Evolutionary conservation across 37 sponge, comb jelly and placozoan species (phyloP).

Genomic region (Tethya wilhelma): DNA sequence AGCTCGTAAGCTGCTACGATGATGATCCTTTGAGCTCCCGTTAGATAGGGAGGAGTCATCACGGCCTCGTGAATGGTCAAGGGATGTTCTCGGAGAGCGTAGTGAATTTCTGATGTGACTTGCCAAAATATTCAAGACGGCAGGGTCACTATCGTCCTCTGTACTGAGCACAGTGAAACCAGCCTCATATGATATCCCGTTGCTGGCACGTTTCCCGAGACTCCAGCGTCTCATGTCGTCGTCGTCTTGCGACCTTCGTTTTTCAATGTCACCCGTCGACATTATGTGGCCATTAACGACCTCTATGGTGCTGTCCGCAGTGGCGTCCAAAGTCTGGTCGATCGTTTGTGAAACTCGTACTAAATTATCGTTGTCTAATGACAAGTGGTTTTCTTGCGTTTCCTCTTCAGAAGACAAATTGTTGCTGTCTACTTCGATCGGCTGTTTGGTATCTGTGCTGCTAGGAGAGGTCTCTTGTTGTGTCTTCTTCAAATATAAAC

Average conservation of each 20-base stretch:
- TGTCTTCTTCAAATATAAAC: too few species aligned
- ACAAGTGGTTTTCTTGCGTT: slow-evolving; percentile 6
- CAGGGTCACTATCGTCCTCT: slow-evolving; percentile 11
- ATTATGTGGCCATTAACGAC: not conserved
- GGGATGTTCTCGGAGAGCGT: not conserved
- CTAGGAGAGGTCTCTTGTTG: too few species aligned
- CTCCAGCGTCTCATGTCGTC: not conserved
- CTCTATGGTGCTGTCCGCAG: too few species aligned
- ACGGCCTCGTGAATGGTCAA: not conserved
- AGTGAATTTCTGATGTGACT: not conserved
- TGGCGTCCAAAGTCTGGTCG: too few species aligned
- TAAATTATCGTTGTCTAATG: too few species aligned
- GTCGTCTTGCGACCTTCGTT: not conserved
- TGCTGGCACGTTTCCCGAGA: not conserved
- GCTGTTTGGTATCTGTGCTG: too few species aligned
- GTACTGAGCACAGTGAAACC: not conserved
- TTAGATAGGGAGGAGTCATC: not conserved
- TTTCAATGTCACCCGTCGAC: not conserved
- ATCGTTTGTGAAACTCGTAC: too few species aligned
- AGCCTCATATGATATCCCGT: too few species aligned
- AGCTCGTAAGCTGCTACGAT: not conserved
- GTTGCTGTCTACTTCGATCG: too few species aligned
- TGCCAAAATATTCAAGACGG: slow-evolving; percentile 15
- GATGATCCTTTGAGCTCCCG: not conserved
- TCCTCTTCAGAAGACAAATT: too few species aligned